phyloP scores from a whole-genome alignment of 2,113 vertebrate species.

The Zosterops borbonicus region DNA sequence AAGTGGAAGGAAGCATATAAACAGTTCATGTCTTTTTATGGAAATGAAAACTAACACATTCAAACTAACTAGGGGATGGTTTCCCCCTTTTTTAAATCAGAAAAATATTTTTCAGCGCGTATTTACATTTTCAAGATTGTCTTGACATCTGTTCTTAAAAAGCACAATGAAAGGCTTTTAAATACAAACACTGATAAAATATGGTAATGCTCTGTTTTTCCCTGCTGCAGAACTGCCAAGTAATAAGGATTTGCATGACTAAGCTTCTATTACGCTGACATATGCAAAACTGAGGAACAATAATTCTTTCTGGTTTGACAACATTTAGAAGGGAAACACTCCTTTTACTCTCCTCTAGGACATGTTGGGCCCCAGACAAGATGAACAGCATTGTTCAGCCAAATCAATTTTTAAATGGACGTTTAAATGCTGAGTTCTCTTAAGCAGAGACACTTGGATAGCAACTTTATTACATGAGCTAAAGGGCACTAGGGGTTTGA shows the following conservation, averaged over 20 bases:
- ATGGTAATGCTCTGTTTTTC: constrained; percentile 36
- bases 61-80: constrained; percentile 14
- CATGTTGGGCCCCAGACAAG: constrained; percentile 4
- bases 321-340: constrained; percentile 60
- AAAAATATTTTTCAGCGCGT: constrained; percentile 53
- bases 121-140: constrained; percentile 56
- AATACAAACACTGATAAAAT: constrained; percentile 69
- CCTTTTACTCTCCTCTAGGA: constrained; percentile 31
- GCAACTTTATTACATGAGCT: constrained; percentile 5
- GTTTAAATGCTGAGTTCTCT: constrained; percentile 39
- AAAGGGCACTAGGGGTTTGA: background rate
- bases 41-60: constrained; percentile 50
- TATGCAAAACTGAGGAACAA: constrained; percentile 60
- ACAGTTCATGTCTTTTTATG: constrained; percentile 35
- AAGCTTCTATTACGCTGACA: constrained; percentile 70
- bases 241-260: constrained; percentile 76
- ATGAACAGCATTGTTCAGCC: background rate
- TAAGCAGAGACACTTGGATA: constrained; percentile 3
- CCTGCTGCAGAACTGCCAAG: constrained; percentile 59
- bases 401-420: constrained; percentile 30
- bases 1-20: constrained; percentile 10
- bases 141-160: constrained; percentile 71
- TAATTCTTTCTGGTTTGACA: constrained; percentile 55
- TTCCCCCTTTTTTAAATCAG: constrained; percentile 29
- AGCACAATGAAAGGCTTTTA: constrained; percentile 66